Percentiles rank a stretch among this genome's conserved stretches.
Evolutionary conservation across 2,888 invertebrate species (phyloP).

Genomic region (Poecilobothrus nobilitatus): DNA sequence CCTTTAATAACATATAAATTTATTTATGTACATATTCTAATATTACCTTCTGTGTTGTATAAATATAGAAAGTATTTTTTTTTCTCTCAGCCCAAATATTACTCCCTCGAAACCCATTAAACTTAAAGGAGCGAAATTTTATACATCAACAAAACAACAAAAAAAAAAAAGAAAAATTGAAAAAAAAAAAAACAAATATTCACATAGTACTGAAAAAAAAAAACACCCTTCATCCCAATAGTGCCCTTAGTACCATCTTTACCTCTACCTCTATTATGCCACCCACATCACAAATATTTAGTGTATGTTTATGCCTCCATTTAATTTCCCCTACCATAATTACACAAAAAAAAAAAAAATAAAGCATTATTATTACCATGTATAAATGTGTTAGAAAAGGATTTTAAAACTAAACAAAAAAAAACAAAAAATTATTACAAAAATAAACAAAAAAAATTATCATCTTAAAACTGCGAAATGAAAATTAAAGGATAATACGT

Average conservation of each 20-base stretch:
- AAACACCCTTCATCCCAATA: no score
- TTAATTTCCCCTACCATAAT: no score
- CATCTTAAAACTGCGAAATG: not conserved
- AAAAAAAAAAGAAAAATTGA: no score
- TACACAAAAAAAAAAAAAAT: no score
- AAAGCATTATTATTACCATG: not conserved
- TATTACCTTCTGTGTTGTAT: not conserved
- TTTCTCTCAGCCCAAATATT: conserved; percentile 2
- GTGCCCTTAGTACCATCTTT: no score
- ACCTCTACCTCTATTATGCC: no score
- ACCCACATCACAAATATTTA: no score
- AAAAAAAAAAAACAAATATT: no score
- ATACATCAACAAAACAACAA: not conserved
- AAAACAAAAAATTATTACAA: not conserved
- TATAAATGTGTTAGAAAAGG: not conserved
- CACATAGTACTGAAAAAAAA: no score
- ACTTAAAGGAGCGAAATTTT: conserved; percentile 6
- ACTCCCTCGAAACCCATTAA: conserved; percentile 6
- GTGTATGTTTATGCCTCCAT: no score
- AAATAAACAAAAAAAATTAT: not conserved
- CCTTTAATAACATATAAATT: not conserved
- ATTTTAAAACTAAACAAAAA: not conserved
- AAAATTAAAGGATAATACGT: not conserved
- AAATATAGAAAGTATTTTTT: not conserved
- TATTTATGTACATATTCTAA: not conserved